A percentile compares a stretch with the other conserved stretches of the same genome.
phyloP scores from a whole-genome alignment of 1,140 invertebrate species.

The Trichoplusia ni region DNA sequence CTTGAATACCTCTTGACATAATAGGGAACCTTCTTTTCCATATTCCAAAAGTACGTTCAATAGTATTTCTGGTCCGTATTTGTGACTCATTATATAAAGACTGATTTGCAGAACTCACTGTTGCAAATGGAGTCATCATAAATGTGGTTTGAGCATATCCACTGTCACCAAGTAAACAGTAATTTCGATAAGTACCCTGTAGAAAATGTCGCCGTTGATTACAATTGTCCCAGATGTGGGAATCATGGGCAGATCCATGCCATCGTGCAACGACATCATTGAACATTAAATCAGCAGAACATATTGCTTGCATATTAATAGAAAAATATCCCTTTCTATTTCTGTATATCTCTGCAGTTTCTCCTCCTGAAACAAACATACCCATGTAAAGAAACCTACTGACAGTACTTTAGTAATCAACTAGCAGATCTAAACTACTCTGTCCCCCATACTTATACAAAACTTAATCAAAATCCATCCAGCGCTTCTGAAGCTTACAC shows the following conservation, averaged over 20 bases:
- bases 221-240: too few species aligned
- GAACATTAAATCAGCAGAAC: conserved; percentile 16
- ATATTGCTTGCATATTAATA: conserved; percentile 14
- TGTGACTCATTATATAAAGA: conserved; percentile 23
- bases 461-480: too few species aligned
- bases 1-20: background rate
- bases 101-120: background rate
- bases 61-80: conserved; percentile 20
- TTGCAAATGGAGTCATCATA: conserved; percentile 27
- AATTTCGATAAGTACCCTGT: conserved; percentile 9
- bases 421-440: too few species aligned
- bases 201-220: too few species aligned
- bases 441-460: too few species aligned
- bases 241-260: conserved; percentile 29
- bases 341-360: background rate
- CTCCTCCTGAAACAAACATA: too few species aligned
- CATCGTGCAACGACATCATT: conserved; percentile 28
- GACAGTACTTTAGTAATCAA: too few species aligned
- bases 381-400: too few species aligned
- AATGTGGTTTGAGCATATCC: conserved; percentile 20
- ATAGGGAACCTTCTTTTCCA: conserved; percentile 32
- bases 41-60: conserved; percentile 24
- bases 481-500: too few species aligned
- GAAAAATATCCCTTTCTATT: conserved; percentile 4
- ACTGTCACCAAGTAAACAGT: conserved; percentile 18